A percentile compares a stretch with the other conserved stretches of the same genome.
Conservation (phyloP, 2,797 vertebrate species). For the Gephyroberyx darwinii region DNA sequence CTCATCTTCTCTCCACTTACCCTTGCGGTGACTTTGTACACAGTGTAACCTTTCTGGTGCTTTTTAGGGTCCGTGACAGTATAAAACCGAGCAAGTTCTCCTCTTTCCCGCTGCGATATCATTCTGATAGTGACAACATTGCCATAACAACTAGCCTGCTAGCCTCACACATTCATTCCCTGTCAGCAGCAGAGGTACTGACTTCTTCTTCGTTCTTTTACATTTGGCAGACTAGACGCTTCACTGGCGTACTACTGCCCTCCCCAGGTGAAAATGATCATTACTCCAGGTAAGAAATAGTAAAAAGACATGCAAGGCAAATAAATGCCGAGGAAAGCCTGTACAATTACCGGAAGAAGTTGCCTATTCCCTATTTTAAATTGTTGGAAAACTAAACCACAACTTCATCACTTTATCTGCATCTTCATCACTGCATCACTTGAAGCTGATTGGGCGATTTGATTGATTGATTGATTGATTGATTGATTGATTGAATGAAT, state of each 20-base stretch:
- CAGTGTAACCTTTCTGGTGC: slow-evolving; percentile 92
- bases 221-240: no score
- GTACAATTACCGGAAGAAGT: neutral
- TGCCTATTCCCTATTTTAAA: neutral
- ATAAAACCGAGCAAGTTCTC: slow-evolving; percentile 96
- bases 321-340: rapidly evolving
- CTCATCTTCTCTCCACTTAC: slow-evolving; percentile 79
- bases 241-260: no score
- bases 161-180: slow-evolving; percentile 68
- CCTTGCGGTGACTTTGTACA: slow-evolving; percentile 97
- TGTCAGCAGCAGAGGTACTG: slow-evolving; percentile 15
- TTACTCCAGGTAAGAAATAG: no score
- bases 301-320: neutral
- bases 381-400: no score
- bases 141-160: slow-evolving; percentile 72
- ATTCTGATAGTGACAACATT: slow-evolving; percentile 85
- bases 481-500: no score
- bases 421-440: no score
- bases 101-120: slow-evolving; percentile 89
- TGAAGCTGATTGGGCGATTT: no score
- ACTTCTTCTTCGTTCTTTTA: no score
- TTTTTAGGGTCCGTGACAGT: slow-evolving; percentile 94
- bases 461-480: no score
- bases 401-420: no score
- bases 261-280: no score